Percentiles rank a stretch among this genome's conserved stretches.
phyloP scores from a whole-genome alignment of 64 coral and sea anemone species.

The Montipora efflorescens region DNA sequence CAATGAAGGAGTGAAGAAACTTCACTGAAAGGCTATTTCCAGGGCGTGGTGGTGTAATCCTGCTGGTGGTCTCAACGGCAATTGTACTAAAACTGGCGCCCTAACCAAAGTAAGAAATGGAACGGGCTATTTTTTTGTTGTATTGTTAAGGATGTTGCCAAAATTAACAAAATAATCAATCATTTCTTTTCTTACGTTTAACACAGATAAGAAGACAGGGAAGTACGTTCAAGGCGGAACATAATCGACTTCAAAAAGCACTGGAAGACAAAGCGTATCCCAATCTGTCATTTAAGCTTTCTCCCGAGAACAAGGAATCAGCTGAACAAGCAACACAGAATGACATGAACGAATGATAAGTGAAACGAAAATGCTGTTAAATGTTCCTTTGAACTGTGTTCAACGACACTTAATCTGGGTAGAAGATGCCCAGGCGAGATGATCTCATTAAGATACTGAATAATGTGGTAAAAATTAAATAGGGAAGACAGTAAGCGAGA shows the following conservation, averaged over 20 bases:
- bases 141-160: background rate
- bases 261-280: background rate
- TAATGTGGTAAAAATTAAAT: too few relatives aligned
- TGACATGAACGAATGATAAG: background rate
- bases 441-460: too few relatives aligned
- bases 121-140: background rate
- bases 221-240: background rate
- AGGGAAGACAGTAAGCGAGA: background rate
- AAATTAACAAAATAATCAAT: background rate
- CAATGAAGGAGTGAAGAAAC: too few relatives aligned
- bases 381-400: too few relatives aligned
- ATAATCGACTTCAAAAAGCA: constrained; percentile 12
- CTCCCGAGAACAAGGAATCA: background rate
- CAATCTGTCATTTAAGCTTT: background rate
- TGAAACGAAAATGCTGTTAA: background rate
- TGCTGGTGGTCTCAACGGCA: too few relatives aligned
- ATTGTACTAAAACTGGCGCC: background rate
- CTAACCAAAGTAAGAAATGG: background rate
- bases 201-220: background rate
- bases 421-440: too few relatives aligned
- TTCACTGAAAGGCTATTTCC: background rate
- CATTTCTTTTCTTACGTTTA: background rate
- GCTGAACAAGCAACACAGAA: background rate
- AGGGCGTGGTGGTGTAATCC: background rate
- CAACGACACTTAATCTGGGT: too few relatives aligned